Percentiles rank a stretch among this genome's conserved stretches.
Evolutionary conservation across 1,140 invertebrate genomes (phyloP).

Genomic region (Monomorium pharaonis): DNA sequence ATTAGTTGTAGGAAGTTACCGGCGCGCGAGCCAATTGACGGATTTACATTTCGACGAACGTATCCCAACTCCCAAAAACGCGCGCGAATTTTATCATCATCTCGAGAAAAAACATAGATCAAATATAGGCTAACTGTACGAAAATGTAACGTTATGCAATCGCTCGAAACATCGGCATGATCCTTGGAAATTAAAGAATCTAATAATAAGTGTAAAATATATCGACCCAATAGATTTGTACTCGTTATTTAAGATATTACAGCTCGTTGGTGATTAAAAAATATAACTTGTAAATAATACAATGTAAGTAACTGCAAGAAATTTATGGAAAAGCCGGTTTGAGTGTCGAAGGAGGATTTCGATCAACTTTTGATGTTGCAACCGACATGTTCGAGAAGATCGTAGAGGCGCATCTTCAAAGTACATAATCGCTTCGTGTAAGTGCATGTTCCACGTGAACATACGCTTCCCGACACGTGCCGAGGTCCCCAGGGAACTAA

Average conservation of each 20-base stretch:
- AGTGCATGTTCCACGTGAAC: slow-evolving; percentile 47
- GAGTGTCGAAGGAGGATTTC: neutral
- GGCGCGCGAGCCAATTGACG: slow-evolving; percentile 10
- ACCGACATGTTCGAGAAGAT: neutral
- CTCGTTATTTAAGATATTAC: no score
- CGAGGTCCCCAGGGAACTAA: slow-evolving; percentile 33
- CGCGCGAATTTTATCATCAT: neutral
- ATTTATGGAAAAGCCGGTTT: neutral
- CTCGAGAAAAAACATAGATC: neutral
- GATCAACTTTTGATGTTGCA: neutral
- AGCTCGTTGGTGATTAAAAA: neutral
- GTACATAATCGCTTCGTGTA: neutral
- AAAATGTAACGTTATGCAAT: neutral
- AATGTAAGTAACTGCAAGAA: neutral
- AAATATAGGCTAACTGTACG: neutral
- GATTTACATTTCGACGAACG: neutral
- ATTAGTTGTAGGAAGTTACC: slow-evolving; percentile 43
- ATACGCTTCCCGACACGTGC: slow-evolving; percentile 58
- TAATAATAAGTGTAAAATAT: neutral
- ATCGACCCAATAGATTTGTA: neutral
- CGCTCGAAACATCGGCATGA: neutral
- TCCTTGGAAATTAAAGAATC: neutral
- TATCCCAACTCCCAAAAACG: neutral
- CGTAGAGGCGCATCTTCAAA: neutral
- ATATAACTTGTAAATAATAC: neutral